Base-by-base conservation (phyloP, 1,140 invertebrate genomes). In the Paralvinella palmiformis region DNA sequence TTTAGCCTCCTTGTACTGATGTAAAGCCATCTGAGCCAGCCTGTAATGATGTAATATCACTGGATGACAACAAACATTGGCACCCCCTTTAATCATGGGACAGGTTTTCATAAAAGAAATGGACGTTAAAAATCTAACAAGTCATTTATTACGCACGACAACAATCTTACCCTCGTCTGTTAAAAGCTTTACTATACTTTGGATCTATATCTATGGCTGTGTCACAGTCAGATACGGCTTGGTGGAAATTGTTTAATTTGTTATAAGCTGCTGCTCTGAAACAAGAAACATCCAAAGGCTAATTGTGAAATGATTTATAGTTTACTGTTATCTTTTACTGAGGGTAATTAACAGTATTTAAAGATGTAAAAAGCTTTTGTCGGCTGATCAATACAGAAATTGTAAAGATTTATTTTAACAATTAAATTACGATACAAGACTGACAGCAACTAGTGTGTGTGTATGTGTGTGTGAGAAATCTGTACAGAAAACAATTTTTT, bases 111-210 rank as follows among this genome's bases (percentile, higher is more conserved):
- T 15, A 10, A 10, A 53, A 10, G 24, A 15, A n/a, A n/a, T n/a
- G n/a, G n/a, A n/a, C n/a, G n/a, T n/a, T n/a, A n/a, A n/a, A n/a
- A n/a, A n/a, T n/a, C n/a, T n/a, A n/a, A n/a, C n/a, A n/a, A n/a
- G n/a, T n/a, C n/a, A n/a, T n/a, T n/a, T n/a, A n/a, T n/a, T n/a
- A n/a, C n/a, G n/a, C n/a, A n/a, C n/a, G n/a, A n/a, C n/a, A n/a
- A n/a, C n/a, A n/a, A n/a, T n/a, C n/a, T 59, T 6, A 66, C 56
- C 65, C 65, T 59, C 59, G 63, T 29, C 65, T 50, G 35, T 61
- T 56, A 36, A 53, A 67, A 22, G 65, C 65, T 41, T 67, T 67
- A 29, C 48, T 44, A 52, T 67, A 67, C 10, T 53, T 57, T 10
- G 65, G 65, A 56, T 67, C 65, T 15, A 67, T 48, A 13, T 48